A percentile compares a stretch with the other conserved stretches of the same genome.
Conservation (phyloP, 2,888 invertebrate genomes). For the Andrena fulva region DNA sequence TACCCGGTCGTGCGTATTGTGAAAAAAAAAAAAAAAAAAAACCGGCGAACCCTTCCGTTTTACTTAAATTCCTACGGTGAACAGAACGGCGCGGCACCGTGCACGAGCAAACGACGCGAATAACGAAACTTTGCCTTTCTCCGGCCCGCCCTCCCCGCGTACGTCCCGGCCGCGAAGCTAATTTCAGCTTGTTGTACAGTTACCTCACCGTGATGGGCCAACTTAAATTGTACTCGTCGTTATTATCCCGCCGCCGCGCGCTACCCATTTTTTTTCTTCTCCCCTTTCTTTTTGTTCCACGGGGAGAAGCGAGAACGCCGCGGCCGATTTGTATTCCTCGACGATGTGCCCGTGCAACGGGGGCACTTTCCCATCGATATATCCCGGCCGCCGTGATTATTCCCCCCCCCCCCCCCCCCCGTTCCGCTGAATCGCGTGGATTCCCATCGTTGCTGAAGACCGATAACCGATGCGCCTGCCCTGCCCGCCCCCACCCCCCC, state of each 20-base stretch:
- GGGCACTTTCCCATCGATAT: too few species aligned
- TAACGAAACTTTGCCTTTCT: conserved; percentile 40
- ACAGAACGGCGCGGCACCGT: background rate
- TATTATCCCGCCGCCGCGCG: conserved; percentile 9
- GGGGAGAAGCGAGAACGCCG: too few species aligned
- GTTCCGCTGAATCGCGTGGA: too few species aligned
- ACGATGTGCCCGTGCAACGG: too few species aligned
- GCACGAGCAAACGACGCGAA: conserved; percentile 11
- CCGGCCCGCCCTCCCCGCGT: background rate
- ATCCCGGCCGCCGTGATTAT: too few species aligned
- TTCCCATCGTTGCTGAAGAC: conserved; percentile 14
- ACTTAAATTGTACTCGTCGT: conserved; percentile 47
- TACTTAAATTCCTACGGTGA: conserved; percentile 44
- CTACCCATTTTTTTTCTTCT: background rate
- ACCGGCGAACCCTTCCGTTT: conserved; percentile 32
- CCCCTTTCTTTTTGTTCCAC: background rate
- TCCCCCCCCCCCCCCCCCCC: too few species aligned
- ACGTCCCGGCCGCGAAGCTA: conserved; percentile 21
- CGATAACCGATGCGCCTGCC: conserved; percentile 17
- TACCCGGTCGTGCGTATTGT: conserved; percentile 25
- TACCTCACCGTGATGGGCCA: conserved; percentile 47
- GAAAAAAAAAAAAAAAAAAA: conserved; percentile 17
- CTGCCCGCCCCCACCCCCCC: background rate
- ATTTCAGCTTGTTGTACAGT: conserved; percentile 47
- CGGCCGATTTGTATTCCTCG: too few species aligned